These are phyloP conservation scores for Podilymbus podiceps DNA, from an alignment of 2,113 vertebrate genomes.

Conservation along the genomic window DNA sequence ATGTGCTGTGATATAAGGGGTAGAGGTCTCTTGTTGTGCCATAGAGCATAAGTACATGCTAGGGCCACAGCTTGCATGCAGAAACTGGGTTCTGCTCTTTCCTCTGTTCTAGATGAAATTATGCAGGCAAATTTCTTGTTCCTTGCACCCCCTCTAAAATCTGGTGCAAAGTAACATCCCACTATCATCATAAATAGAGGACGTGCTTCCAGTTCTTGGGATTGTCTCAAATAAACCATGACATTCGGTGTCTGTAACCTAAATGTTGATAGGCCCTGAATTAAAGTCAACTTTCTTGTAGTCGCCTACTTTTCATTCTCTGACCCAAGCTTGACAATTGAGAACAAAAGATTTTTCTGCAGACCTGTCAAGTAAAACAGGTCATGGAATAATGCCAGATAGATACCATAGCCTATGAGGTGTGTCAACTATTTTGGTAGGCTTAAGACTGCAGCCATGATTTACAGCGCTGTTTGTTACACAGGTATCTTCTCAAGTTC, in stretches of 20 bases:
- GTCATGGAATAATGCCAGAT: neutral
- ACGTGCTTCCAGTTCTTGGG: neutral
- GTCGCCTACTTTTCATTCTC: fast-evolving
- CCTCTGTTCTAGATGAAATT: neutral
- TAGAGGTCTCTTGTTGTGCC: neutral
- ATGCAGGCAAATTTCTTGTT: neutral
- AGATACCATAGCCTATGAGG: neutral
- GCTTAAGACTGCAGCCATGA: neutral
- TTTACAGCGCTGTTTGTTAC: neutral
- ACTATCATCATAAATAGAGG: neutral
- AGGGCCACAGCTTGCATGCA: neutral
- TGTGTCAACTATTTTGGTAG: neutral
- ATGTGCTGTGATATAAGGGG: neutral
- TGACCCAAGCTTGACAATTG: neutral
- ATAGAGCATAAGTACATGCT: too few relatives aligned
- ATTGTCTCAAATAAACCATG: neutral
- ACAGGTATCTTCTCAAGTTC: neutral
- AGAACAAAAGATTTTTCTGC: neutral
- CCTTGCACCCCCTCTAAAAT: neutral
- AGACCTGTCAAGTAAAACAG: neutral
- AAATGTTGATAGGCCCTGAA: neutral
- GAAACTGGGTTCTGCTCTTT: neutral
- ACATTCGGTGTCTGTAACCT: neutral
- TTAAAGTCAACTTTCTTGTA: neutral
- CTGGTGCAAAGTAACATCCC: neutral